These are phyloP conservation scores for Psittacara wagleri DNA, from an alignment of 2,113 vertebrate species.

Conservation along the genomic window DNA sequence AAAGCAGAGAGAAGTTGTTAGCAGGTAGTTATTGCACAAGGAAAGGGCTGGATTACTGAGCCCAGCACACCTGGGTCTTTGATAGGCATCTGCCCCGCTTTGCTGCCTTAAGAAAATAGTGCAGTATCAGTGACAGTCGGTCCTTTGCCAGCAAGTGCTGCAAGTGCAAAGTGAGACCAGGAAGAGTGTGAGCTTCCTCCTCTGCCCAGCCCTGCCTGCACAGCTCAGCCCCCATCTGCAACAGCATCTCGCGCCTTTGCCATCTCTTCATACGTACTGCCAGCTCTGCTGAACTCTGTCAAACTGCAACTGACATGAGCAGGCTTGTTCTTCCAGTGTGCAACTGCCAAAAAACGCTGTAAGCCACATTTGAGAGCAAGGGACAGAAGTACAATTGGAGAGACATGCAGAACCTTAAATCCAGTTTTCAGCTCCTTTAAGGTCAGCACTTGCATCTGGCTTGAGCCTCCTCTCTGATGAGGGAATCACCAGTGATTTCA, in stretches of 20 bases:
- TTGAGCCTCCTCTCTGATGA: neutral
- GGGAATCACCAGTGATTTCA: neutral
- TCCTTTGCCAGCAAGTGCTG: neutral
- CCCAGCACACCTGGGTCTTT: slow-evolving; percentile 17
- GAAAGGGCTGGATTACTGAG: neutral
- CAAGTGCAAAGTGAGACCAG: neutral
- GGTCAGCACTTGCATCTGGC: neutral
- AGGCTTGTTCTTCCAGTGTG: neutral
- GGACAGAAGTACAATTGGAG: neutral
- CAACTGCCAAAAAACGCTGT: neutral
- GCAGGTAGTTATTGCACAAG: neutral
- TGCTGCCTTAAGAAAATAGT: neutral
- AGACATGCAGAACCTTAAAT: neutral
- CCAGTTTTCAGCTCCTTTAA: neutral
- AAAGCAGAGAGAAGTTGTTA: slow-evolving; percentile 17
- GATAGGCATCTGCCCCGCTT: neutral
- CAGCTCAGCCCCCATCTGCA: neutral
- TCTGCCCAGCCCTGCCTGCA: neutral
- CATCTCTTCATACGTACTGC: neutral
- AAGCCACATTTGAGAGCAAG: neutral
- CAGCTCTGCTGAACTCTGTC: neutral
- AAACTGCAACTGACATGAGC: neutral
- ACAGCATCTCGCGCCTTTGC: neutral
- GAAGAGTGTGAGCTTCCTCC: neutral
- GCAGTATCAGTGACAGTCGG: neutral